phyloP scores from a whole-genome alignment of 2,888 invertebrate species.

The Germaria angustata region DNA sequence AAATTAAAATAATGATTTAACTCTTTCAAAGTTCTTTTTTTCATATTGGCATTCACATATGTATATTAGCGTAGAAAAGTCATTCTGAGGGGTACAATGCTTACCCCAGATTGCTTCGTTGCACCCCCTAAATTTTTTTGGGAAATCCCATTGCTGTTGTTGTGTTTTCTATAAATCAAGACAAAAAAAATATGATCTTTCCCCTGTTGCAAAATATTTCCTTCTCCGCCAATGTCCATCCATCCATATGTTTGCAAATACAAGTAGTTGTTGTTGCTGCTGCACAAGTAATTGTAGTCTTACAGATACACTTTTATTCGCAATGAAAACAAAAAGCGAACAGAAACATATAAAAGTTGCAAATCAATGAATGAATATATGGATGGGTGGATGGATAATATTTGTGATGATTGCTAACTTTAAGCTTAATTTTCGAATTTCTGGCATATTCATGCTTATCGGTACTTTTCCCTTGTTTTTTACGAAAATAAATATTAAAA shows the following conservation, averaged over 20 bases:
- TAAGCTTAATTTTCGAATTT: constrained; percentile 49
- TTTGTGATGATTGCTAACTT: constrained; percentile 63
- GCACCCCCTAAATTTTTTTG: too few relatives aligned
- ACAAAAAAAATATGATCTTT: too few relatives aligned
- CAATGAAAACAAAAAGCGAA: constrained; percentile 20
- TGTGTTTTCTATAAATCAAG: too few relatives aligned
- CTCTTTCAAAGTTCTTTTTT: not conserved
- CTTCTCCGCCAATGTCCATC: too few relatives aligned
- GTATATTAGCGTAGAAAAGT: too few relatives aligned
- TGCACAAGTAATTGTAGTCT: not conserved
- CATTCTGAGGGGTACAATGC: too few relatives aligned
- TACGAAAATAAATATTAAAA: not conserved
- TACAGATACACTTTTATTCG: not conserved
- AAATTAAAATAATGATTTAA: not conserved
- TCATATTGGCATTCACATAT: too few relatives aligned
- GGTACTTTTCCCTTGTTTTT: not conserved
- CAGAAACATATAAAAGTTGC: constrained; percentile 30
- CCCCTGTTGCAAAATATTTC: too few relatives aligned
- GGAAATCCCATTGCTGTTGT: too few relatives aligned
- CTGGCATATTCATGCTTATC: constrained; percentile 52
- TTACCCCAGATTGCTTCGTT: too few relatives aligned
- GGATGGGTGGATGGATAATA: constrained; percentile 39
- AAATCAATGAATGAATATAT: constrained; percentile 29
- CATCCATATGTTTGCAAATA: not conserved
- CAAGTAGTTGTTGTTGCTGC: not conserved